Percentiles rank a stretch among this genome's conserved stretches.
Conservation (phyloP, 2,797 vertebrate genomes). For the Varecia variegata region DNA sequence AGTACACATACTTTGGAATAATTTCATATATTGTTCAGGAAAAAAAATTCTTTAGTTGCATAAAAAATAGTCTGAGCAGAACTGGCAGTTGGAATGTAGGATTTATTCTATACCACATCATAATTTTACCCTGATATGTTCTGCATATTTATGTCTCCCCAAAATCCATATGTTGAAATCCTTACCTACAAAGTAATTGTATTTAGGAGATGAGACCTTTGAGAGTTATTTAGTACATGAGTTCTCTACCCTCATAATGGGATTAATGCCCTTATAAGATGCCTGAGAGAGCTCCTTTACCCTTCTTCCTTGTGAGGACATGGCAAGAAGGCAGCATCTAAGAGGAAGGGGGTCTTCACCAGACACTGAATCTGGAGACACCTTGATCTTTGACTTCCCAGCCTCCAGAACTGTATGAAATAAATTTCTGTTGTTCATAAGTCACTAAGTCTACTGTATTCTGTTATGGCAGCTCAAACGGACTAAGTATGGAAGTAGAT, state of each 20-base stretch:
- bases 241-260: not conserved
- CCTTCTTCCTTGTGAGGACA: not conserved
- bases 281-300: not conserved
- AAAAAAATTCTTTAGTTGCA: not conserved
- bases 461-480: not conserved
- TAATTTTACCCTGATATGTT: conserved; percentile 62
- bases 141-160: not conserved
- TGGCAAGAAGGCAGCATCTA: not conserved
- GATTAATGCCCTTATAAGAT: not conserved
- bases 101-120: accelerated
- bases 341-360: not conserved
- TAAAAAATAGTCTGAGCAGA: conserved; percentile 63
- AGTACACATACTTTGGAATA: conserved; percentile 60
- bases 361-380: not conserved
- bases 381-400: not conserved
- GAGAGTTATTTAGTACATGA: not conserved
- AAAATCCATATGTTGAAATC: not conserved
- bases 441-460: not conserved
- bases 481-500: conserved; percentile 61
- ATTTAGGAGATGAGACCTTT: not conserved
- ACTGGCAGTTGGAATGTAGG: accelerated
- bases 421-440: not conserved
- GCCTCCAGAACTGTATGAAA: not conserved
- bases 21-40: not conserved
- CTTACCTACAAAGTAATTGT: not conserved